Conservation (phyloP, 2,888 invertebrate species). For the Tupiocoris notatus region DNA sequence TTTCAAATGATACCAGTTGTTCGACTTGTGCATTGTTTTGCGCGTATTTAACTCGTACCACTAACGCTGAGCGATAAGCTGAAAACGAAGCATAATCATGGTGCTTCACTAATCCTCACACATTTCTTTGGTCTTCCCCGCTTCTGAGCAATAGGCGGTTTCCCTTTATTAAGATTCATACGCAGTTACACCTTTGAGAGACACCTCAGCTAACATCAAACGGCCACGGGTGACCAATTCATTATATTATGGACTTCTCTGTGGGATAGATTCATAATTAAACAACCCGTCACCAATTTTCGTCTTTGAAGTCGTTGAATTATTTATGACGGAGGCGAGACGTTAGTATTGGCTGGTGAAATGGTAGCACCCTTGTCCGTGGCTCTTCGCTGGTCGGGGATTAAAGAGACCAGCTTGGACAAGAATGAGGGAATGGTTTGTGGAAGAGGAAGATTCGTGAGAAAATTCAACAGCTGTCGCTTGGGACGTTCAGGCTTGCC, state of each 20-base stretch:
- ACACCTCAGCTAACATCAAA: slow-evolving; percentile 38
- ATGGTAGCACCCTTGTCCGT: neutral
- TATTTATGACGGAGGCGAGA: slow-evolving; percentile 13
- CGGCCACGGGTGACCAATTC: slow-evolving; percentile 16
- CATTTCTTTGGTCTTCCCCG: too few species aligned
- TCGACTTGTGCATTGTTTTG: too few species aligned
- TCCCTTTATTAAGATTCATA: slow-evolving; percentile 40
- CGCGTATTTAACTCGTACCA: too few species aligned
- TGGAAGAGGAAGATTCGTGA: neutral
- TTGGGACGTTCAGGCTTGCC: neutral
- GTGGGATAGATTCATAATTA: slow-evolving; percentile 36
- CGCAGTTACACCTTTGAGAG: slow-evolving; percentile 40
- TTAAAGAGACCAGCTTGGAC: neutral
- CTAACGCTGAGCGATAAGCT: too few species aligned
- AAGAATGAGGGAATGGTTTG: neutral
- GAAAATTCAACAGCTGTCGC: neutral
- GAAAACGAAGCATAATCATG: too few species aligned
- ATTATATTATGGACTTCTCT: slow-evolving; percentile 32
- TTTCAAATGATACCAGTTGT: too few species aligned
- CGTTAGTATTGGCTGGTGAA: neutral
- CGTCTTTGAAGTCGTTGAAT: slow-evolving; percentile 25
- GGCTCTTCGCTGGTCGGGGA: neutral
- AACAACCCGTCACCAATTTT: slow-evolving; percentile 40
- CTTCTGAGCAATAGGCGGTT: neutral
- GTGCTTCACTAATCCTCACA: too few species aligned